A percentile compares a stretch with the other conserved stretches of the same genome.
Conservation (phyloP, 2,113 vertebrate species). For the Tachuris rubrigastra region DNA sequence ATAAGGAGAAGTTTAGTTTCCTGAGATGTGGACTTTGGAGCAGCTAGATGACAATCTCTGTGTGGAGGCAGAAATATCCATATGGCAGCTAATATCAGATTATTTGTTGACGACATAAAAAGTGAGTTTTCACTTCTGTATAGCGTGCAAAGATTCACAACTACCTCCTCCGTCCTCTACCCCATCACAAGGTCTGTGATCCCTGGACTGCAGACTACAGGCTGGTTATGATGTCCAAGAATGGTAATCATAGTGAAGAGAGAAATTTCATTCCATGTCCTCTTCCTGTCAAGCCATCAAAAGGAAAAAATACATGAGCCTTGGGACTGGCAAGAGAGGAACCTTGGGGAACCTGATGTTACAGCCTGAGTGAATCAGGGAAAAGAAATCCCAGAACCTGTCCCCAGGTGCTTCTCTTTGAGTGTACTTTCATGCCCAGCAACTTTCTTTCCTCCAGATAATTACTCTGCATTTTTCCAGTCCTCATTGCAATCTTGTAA, state of each 20-base stretch:
- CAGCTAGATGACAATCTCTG: background rate
- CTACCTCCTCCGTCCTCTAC: accelerated
- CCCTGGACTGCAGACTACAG: background rate
- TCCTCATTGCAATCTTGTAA: background rate
- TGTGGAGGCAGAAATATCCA: background rate
- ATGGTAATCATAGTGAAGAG: background rate
- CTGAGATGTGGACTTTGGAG: background rate
- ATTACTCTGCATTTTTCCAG: background rate
- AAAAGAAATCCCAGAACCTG: background rate
- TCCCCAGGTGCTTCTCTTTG: background rate
- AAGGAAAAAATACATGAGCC: background rate
- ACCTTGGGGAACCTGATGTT: background rate
- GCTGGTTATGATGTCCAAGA: background rate
- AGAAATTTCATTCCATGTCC: background rate
- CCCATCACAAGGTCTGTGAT: background rate
- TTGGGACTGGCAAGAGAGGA: background rate
- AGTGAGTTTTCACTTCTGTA: background rate
- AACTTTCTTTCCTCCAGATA: background rate
- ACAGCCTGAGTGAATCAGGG: background rate
- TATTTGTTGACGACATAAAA: background rate
- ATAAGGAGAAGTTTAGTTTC: background rate
- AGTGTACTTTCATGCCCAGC: background rate
- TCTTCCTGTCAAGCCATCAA: background rate
- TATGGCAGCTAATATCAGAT: background rate
- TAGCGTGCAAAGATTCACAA: background rate